phyloP scores from a whole-genome alignment of 1,140 invertebrate genomes.

The Sitophilus oryzae region DNA sequence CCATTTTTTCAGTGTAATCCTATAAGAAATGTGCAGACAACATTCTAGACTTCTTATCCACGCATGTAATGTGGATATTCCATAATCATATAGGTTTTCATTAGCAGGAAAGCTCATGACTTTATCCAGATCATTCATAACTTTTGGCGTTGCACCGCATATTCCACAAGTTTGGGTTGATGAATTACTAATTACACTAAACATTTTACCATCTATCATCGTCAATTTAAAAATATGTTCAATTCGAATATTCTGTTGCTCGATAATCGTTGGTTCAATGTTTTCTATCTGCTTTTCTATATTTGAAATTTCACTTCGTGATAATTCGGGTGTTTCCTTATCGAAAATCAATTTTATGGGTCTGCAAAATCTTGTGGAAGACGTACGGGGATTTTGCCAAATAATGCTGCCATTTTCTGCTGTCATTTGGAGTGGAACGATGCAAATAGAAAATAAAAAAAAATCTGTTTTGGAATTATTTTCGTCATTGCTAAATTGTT shows the following conservation, averaged over 20 bases:
- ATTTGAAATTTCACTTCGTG: slow-evolving; percentile 13
- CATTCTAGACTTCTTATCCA: slow-evolving; percentile 9
- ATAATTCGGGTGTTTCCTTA: slow-evolving; percentile 8
- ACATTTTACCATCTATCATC: slow-evolving; percentile 41
- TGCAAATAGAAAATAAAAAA: slow-evolving; percentile 8
- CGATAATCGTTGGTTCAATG: slow-evolving; percentile 15
- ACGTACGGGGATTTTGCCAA: slow-evolving; percentile 6
- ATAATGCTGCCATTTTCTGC: slow-evolving; percentile 4
- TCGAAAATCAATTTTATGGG: slow-evolving; percentile 4
- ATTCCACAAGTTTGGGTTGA: slow-evolving; percentile 4
- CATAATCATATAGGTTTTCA: slow-evolving; percentile 1
- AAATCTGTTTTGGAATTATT: background rate
- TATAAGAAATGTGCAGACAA: slow-evolving; percentile 10
- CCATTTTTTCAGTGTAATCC: slow-evolving; percentile 7
- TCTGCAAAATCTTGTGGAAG: slow-evolving; percentile 7
- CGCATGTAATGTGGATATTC: slow-evolving; percentile 3
- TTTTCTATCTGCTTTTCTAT: slow-evolving; percentile 24
- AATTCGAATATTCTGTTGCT: slow-evolving; percentile 9
- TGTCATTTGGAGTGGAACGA: slow-evolving; percentile 9
- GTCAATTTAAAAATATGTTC: slow-evolving; percentile 35
- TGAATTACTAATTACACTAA: slow-evolving; percentile 1
- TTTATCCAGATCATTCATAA: background rate
- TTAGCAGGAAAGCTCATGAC: background rate
- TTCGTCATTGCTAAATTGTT: background rate
- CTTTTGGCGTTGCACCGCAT: slow-evolving; percentile 2